phyloP scores from a whole-genome alignment of 2,888 invertebrate genomes.

The Sphaerophoria rueppellii region DNA sequence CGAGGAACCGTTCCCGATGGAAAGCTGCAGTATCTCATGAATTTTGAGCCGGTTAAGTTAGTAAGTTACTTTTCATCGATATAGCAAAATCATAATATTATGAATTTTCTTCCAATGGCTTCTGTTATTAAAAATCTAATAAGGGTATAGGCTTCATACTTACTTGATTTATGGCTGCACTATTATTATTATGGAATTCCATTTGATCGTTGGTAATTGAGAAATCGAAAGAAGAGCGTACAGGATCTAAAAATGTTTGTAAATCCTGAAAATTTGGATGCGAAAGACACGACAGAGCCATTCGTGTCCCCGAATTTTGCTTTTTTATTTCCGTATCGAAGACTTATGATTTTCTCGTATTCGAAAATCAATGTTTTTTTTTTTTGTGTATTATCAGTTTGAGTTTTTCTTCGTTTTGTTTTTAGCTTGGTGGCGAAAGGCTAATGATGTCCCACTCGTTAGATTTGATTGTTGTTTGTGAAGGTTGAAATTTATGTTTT shows the following conservation, averaged over 20 bases:
- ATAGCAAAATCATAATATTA: no score
- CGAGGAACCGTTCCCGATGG: no score
- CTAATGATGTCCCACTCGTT: conserved; percentile 42
- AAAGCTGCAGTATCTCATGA: no score
- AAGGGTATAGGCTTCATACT: conserved; percentile 24
- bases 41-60: no score
- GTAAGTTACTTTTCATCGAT: no score
- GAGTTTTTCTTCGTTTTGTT: not conserved
- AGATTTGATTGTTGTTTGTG: conserved; percentile 25
- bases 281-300: conserved; percentile 82
- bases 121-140: no score
- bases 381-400: conserved; percentile 18
- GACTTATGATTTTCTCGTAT: conserved; percentile 13
- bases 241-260: conserved; percentile 80
- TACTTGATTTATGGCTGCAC: conserved; percentile 69
- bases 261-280: conserved; percentile 80
- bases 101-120: no score
- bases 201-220: conserved; percentile 79
- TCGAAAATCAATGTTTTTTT: not conserved
- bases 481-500: conserved; percentile 67
- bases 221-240: conserved; percentile 76
- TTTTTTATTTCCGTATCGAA: conserved; percentile 44
- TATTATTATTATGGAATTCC: conserved; percentile 78
- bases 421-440: conserved; percentile 60
- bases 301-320: conserved; percentile 76